These are phyloP conservation scores for Agrypnus murinus DNA, from an alignment of 2,888 invertebrate genomes.

Conservation along the genomic window DNA sequence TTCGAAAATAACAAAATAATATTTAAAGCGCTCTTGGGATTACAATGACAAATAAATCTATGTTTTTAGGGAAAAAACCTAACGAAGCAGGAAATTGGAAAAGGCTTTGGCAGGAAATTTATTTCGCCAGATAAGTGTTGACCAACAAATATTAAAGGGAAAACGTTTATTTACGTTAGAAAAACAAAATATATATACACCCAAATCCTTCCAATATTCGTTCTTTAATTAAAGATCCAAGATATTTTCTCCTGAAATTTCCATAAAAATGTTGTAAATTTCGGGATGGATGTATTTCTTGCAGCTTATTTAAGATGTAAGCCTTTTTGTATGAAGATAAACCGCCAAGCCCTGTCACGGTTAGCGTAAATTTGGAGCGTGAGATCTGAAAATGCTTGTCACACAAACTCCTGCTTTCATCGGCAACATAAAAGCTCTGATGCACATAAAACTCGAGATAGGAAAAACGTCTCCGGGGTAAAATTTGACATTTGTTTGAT, in stretches of 20 bases:
- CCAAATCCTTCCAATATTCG: not conserved
- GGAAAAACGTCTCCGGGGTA: slow-evolving; percentile 36
- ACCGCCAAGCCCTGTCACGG: slow-evolving; percentile 4
- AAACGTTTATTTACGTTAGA: not conserved
- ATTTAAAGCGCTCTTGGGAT: slow-evolving; percentile 2
- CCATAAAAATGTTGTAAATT: slow-evolving; percentile 14
- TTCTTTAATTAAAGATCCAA: slow-evolving; percentile 18
- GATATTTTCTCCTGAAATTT: slow-evolving; percentile 10
- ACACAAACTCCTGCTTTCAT: slow-evolving; percentile 38
- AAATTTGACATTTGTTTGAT: slow-evolving; percentile 41
- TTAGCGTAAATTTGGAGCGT: slow-evolving; percentile 16
- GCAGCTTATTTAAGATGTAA: slow-evolving; percentile 21
- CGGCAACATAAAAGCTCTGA: slow-evolving; percentile 40
- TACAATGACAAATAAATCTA: no score
- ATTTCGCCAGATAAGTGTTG: not conserved
- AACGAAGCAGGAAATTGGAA: slow-evolving; percentile 1
- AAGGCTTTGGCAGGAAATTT: slow-evolving; percentile 3
- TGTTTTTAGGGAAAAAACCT: not conserved
- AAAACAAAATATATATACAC: not conserved
- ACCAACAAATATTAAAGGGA: not conserved
- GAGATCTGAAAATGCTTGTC: slow-evolving; percentile 37
- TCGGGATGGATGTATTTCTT: not conserved
- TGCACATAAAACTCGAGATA: slow-evolving; percentile 40
- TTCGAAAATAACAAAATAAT: not conserved
- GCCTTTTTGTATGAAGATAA: slow-evolving; percentile 20